Percentiles rank a stretch among this genome's conserved stretches.
Conservation (phyloP, 2,113 vertebrate species). For the Phyllopteryx taeniolatus region DNA sequence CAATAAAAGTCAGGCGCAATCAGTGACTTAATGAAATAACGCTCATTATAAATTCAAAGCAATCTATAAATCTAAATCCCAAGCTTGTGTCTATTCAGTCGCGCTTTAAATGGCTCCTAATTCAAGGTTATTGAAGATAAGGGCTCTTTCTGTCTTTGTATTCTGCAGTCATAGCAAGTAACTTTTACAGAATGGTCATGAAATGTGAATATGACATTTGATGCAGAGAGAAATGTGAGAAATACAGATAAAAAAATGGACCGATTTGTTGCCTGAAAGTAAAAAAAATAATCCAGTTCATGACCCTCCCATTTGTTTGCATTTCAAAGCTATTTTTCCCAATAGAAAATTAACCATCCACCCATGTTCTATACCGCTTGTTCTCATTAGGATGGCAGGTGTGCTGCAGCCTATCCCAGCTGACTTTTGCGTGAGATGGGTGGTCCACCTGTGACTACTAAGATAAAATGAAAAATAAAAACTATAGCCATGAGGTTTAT, state of each 20-base stretch:
- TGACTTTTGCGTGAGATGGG: neutral
- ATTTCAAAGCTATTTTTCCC: neutral
- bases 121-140: constrained; percentile 8
- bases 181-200: neutral
- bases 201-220: neutral
- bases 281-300: too few relatives aligned
- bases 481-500: too few relatives aligned
- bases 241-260: too few relatives aligned
- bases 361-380: too few relatives aligned
- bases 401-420: neutral
- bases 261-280: neutral
- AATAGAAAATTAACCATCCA: neutral
- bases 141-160: neutral
- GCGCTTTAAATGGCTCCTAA: constrained; percentile 17
- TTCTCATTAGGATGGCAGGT: neutral
- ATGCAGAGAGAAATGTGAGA: neutral
- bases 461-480: too few relatives aligned
- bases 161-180: neutral
- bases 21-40: neutral
- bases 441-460: neutral
- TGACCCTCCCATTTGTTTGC: neutral
- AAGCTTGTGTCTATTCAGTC: neutral
- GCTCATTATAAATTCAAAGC: neutral
- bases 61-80: neutral
- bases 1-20: constrained; percentile 1